Evolutionary conservation across 2,113 vertebrate genomes (phyloP).

Genomic region (Tapirus terrestris): DNA sequence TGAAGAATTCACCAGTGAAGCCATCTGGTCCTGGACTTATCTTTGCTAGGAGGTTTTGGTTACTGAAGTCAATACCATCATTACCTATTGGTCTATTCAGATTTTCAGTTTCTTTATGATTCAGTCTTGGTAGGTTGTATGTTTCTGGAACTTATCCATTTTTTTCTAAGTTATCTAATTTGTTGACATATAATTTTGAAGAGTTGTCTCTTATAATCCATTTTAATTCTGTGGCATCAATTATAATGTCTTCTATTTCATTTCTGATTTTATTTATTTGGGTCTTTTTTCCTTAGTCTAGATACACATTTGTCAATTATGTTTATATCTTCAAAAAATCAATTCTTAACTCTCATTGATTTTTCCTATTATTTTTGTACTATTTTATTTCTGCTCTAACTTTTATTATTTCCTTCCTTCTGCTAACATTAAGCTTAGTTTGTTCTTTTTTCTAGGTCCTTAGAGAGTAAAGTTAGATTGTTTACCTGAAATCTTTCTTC

Average conservation of each 20-base stretch:
- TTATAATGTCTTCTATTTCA: background rate
- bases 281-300: background rate
- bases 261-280: background rate
- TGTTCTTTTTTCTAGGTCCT: background rate
- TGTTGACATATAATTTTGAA: background rate
- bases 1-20: background rate
- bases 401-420: background rate
- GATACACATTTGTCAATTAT: background rate
- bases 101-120: background rate
- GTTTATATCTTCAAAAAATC: background rate
- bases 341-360: background rate
- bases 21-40: background rate
- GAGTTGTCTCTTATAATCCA: background rate
- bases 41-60: background rate
- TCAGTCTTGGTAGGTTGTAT: background rate
- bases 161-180: background rate
- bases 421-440: background rate
- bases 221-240: background rate
- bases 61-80: background rate
- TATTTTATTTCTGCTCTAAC: background rate
- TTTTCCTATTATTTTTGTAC: background rate
- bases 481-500: background rate
- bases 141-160: background rate
- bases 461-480: background rate
- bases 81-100: background rate